These are phyloP conservation scores for Eremophila alpestris DNA, from an alignment of 2,797 vertebrate genomes.

Conservation along the genomic window DNA sequence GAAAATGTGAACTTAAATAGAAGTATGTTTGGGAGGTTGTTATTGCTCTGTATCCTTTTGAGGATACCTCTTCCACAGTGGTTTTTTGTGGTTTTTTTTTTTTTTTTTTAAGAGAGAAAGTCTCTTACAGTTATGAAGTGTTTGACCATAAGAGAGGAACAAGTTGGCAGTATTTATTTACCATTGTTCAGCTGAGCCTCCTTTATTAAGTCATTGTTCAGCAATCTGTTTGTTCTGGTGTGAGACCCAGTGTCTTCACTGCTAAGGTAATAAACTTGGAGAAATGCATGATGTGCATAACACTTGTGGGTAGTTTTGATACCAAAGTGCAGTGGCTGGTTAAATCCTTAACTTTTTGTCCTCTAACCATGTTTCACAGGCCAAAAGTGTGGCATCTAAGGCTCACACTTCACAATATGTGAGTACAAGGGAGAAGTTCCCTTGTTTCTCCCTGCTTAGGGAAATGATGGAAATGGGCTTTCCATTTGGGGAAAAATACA, in stretches of 20 bases:
- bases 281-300: conserved; percentile 36
- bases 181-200: conserved; percentile 46
- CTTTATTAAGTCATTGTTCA: conserved; percentile 73
- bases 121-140: conserved; percentile 72
- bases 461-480: background rate
- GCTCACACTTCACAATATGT: rapidly evolving
- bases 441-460: background rate
- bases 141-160: conserved; percentile 68
- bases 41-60: conserved; percentile 73
- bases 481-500: background rate
- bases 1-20: conserved; percentile 74
- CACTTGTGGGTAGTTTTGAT: conserved; percentile 30
- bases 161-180: conserved; percentile 62
- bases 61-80: conserved; percentile 70
- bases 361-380: background rate
- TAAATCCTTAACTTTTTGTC: background rate
- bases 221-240: conserved; percentile 57
- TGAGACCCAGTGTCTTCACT: background rate
- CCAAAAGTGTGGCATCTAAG: background rate
- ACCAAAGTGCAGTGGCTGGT: background rate
- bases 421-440: background rate
- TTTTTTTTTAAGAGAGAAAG: conserved; percentile 24
- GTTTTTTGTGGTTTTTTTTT: background rate
- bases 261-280: conserved; percentile 51
- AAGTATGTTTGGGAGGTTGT: conserved; percentile 63